Base-by-base conservation (phyloP, 2,113 vertebrate genomes). In the Xerus inauris region DNA sequence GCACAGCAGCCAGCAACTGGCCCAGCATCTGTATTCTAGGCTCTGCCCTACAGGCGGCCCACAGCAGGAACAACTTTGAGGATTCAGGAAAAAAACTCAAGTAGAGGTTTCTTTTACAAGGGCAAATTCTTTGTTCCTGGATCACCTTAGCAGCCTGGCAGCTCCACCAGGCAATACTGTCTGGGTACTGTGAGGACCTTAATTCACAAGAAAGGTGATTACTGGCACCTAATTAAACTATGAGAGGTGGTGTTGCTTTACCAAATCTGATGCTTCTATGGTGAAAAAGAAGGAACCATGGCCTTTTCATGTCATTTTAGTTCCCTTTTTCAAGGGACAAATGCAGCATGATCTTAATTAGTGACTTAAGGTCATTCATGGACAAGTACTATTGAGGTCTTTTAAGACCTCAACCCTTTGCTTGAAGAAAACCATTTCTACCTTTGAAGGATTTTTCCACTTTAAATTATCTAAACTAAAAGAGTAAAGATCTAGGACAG, bases 401-500 rank as follows among this genome's bases (percentile, higher is more conserved):
- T 84, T 92, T 91, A 59, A 24, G 67, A 93, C 19, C 35, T 85
- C 62, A 94, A 3, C 62, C 45, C 14, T 83, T 81, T 85, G 12
- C 79, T 69, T 75, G 89, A 83, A 89, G 71, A 93, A 94, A 93
- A 51, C 6, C 1, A 57, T 80, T 6, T 57, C 38, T 76, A 28
- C 35, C 72, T 94, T 88, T 84, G 49, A 91, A 92, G 49, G 28
- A 49, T 38, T 91, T 69, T 91, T 87, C 40, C 5, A 4, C 59
- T 73, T 95, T 49, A 76, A 87, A 28, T 82, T 75, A 20, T 93
- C 85, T 91, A 82, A 88, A 94, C 71, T 83, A 62, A 95, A 92
- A 71, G 14, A 91, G 75, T n/a, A 65, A 82, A 38, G 16, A 1
- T 42, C n/a, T 26, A 14, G 51, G 42, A 62, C 9, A 90, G 8